Evolutionary conservation across 2,888 invertebrate genomes (phyloP), one percentile per base, ranked within the genome.

Genomic region (Tyria jacobaeae): DNA sequence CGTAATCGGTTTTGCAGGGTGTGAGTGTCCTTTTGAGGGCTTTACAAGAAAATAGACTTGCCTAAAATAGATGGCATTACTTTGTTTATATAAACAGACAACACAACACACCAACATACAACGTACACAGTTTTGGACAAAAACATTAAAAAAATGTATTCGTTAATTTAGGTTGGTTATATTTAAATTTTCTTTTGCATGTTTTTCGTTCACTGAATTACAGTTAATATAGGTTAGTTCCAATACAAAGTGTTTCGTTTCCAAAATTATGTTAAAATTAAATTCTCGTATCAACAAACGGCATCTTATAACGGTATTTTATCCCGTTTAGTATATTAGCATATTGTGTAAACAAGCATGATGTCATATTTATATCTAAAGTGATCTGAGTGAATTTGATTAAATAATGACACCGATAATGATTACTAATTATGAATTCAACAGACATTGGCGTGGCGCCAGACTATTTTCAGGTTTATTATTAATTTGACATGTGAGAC

Each of bases 331-430:
- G 24, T 24, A n/a, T n/a, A 35, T 51, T 51, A 35, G 24, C 24
- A 24, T 34, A 37, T 44, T 21, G 39, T 41, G 49, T 61, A 50
- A 57, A 61, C 56, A 56, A 50, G 24, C 21, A 15, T 59, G 47
- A 47, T 31, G 59, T 53, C 52, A 53, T 27, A 25, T 51, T 15
- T 51, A 35, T 35, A 24, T 51, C 2, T 41, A 10, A 41, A 21
- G 44, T 44, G 21, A 44, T 44, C 44, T 3, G 44, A 1, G n/a
- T n/a, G n/a, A n/a, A n/a, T n/a, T n/a, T n/a, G n/a, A n/a, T n/a
- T n/a, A n/a, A n/a, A 39, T 39, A n/a, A 39, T 6, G 39, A 15
- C 15, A 39, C n/a, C 39, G n/a, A 41, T 17, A 41, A 41, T 17
- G n/a, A 41, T 17, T 41, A 41, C 41, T 41, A 41, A 39, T 17